Base-by-base conservation (phyloP, 2,888 invertebrate species). In the Tetragonisca angustula region DNA sequence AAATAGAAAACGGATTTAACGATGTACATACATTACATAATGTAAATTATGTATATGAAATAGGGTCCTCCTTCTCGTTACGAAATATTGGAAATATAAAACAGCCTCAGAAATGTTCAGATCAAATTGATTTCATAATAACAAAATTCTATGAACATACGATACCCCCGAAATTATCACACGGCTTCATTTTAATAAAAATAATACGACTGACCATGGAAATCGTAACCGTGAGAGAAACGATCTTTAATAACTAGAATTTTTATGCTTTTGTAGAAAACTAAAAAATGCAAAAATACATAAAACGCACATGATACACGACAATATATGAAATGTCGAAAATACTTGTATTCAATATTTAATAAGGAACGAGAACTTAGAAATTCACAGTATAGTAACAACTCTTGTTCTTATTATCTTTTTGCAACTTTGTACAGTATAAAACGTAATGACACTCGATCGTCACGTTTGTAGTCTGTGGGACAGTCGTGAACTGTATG, bases 51-150 rank as follows among this genome's bases (percentile, higher is more conserved):
- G 9, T 3, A 9, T 19, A 4, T 43, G 43, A 43, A 43, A 43
- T 61, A 61, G 24, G 9, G 27, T 61, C 17, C 27, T 61, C 61
- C 17, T 9, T 17, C 17, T 24, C 24, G 24, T 61, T 27, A 27
- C 4, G 27, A 19, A 19, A 61, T 9, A 61, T 24, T 24, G 17
- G 19, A 61, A 24, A 24, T 17, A 24, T 9, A 6, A 24, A 61
- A 24, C 9, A 24, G 17, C 9, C 9, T 6, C 9, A 61, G 19
- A 19, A 17, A 17, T 19, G 15, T 19, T 27, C 27, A 24, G 32
- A n/a, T 54, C 54, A 54, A 69, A 69, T 69, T 52, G 19, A 54
- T 69, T 69, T 69, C 32, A 13, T 21, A 69, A 69, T 52, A n/a
- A 43, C 32, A 43, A 43, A 43, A 36, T 32, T 54, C 15, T 15